Evolutionary conservation across 2,113 vertebrate genomes (phyloP).

Genomic region (Dolichallabes microphthalmus): DNA sequence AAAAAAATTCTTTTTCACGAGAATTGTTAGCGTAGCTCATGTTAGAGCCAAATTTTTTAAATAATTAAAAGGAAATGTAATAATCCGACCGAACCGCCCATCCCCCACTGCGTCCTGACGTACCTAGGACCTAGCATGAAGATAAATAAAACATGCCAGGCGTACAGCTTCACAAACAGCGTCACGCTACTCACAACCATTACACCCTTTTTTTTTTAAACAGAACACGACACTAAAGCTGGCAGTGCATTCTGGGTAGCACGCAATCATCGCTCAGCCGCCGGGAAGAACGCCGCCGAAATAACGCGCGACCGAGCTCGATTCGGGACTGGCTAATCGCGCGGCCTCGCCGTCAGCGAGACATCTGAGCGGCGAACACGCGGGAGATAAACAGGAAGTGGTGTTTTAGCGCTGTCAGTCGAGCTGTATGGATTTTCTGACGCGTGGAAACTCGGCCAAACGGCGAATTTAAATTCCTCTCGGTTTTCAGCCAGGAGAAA

Average conservation of each 20-base stretch:
- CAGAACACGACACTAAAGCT: neutral
- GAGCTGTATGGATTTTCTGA: neutral
- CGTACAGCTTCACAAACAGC: neutral
- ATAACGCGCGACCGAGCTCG: neutral
- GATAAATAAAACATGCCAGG: neutral
- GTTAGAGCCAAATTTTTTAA: too few relatives aligned
- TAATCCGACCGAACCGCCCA: too few relatives aligned
- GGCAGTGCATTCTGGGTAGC: conserved; percentile 2
- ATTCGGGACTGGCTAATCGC: neutral
- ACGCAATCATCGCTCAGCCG: neutral
- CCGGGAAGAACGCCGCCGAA: neutral
- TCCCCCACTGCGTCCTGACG: neutral
- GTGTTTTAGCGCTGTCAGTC: conserved; percentile 24
- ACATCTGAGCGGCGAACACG: neutral
- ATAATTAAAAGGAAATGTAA: too few relatives aligned
- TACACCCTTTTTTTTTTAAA: neutral
- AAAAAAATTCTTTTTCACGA: too few relatives aligned
- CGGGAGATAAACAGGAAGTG: conserved; percentile 24
- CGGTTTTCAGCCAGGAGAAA: conserved; percentile 23
- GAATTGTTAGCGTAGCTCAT: too few relatives aligned
- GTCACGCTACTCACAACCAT: neutral
- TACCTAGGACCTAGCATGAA: neutral
- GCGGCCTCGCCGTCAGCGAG: too few relatives aligned
- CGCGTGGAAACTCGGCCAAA: conserved; percentile 7
- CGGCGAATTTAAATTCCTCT: conserved; percentile 20